These are phyloP conservation scores for Nylanderia fulva DNA, from an alignment of 1,140 invertebrate species.

Conservation along the genomic window DNA sequence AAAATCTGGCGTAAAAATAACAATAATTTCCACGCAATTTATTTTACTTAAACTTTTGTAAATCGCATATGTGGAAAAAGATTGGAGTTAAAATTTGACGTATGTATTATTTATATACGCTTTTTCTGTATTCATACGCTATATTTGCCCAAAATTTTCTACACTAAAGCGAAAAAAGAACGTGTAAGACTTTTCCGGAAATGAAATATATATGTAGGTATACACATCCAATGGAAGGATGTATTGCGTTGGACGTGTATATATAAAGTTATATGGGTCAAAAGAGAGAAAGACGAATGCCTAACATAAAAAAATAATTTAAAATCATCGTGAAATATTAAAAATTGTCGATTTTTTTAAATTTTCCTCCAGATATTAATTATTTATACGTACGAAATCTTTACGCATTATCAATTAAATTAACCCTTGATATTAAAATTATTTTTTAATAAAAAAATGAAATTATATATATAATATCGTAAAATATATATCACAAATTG, in stretches of 20 bases:
- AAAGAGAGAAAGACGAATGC: neutral
- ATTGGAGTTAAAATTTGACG: no score
- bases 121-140: neutral
- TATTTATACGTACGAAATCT: neutral
- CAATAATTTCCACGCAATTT: neutral
- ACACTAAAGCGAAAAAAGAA: neutral
- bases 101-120: neutral
- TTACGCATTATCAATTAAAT: neutral
- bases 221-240: neutral
- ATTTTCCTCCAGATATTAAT: neutral
- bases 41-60: neutral
- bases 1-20: neutral
- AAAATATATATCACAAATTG: neutral
- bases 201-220: neutral
- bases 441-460: neutral
- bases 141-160: slow-evolving; percentile 6
- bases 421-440: neutral
- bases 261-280: neutral
- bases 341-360: neutral
- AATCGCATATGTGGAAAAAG: neutral
- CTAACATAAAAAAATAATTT: slow-evolving; percentile 1
- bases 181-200: slow-evolving; percentile 9
- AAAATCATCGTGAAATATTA: neutral
- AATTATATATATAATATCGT: neutral
- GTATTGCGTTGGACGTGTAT: neutral